phyloP scores from a whole-genome alignment of 2,888 invertebrate species.

The Ditula angustiorana region DNA sequence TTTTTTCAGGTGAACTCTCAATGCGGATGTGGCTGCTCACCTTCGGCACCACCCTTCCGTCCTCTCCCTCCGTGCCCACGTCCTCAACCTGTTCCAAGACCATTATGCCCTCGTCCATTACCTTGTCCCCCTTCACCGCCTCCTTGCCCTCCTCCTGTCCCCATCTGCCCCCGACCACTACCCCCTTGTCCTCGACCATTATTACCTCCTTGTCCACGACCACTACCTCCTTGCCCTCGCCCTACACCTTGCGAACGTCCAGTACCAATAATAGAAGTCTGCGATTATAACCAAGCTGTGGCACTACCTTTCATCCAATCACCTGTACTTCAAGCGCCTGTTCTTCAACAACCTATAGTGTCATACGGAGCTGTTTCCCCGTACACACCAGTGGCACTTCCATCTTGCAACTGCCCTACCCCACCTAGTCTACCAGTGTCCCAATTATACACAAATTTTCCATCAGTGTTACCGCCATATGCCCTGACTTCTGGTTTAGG shows the following conservation, averaged over 20 bases:
- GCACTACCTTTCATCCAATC: background rate
- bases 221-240: background rate
- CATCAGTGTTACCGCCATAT: background rate
- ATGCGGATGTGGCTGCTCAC: background rate
- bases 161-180: background rate
- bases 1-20: slow-evolving; percentile 23
- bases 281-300: background rate
- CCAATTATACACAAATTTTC: background rate
- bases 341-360: background rate
- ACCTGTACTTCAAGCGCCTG: background rate
- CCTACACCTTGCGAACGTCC: background rate
- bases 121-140: background rate
- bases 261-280: slow-evolving; percentile 1
- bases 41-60: background rate
- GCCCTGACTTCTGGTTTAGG: background rate
- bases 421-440: slow-evolving; percentile 17
- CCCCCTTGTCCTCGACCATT: background rate
- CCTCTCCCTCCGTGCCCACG: background rate
- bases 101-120: background rate
- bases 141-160: background rate
- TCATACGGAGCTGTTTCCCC: background rate
- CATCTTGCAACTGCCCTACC: slow-evolving; percentile 23
- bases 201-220: background rate
- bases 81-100: background rate
- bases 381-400: background rate